Conservation (phyloP, 2,113 vertebrate genomes). For the Trachemys scripta region DNA sequence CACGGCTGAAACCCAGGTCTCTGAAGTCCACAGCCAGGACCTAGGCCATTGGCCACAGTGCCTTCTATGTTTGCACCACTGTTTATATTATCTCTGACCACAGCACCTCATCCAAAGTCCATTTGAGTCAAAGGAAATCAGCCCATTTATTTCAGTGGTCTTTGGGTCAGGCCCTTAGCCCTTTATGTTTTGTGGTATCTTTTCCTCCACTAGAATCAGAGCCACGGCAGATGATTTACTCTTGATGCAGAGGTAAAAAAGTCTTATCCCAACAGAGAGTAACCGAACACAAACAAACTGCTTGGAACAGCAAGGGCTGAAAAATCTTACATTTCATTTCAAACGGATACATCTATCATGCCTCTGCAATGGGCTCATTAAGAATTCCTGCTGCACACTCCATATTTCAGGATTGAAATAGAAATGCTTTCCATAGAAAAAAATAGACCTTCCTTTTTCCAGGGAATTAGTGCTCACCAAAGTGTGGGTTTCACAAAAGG, state of each 20-base stretch:
- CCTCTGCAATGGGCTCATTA: not conserved
- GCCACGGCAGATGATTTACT: not conserved
- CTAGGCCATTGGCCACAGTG: not conserved
- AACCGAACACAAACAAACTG: not conserved
- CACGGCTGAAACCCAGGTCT: not conserved
- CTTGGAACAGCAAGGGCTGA: not conserved
- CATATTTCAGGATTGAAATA: not conserved
- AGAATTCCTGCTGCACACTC: not conserved
- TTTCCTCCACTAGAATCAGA: not conserved
- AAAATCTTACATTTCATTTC: not conserved
- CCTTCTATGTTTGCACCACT: not conserved
- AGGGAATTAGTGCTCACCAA: not conserved
- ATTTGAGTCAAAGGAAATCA: not conserved
- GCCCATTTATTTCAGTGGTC: not conserved
- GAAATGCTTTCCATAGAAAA: not conserved
- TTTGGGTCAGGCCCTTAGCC: not conserved
- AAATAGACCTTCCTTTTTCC: not conserved
- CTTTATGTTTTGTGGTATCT: not conserved
- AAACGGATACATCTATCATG: not conserved
- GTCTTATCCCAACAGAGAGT: not conserved
- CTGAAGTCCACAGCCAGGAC: not conserved
- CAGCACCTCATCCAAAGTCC: not conserved
- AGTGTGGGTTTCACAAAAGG: not conserved
- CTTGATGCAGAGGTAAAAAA: not conserved
- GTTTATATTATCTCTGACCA: not conserved